Base-by-base conservation (phyloP, 2,888 invertebrate species). In the Tipula unca region DNA sequence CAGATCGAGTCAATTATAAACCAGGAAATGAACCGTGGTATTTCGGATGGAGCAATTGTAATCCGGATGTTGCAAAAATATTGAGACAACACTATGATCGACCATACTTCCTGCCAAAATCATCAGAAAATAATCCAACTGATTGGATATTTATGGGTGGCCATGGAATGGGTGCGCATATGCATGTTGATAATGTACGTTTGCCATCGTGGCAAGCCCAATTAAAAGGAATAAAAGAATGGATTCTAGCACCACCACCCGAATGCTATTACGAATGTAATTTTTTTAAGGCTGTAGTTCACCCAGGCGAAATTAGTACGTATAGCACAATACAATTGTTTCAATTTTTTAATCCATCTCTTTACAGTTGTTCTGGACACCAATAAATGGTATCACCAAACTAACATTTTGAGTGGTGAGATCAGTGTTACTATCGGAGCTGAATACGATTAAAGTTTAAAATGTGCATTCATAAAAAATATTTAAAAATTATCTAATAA, bases 121-220 rank as follows among this genome's bases (percentile, higher is more conserved):
- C 94, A 0, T 96, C 98, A 0, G 98, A 98, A 90, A 96, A 96
- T 88, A 96, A 97, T 88, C 96, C 95, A 87, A 94, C 96, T 0
- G 98, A 98, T 90, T 99, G 98, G 98, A 95, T 99, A 88, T 99
- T 99, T 90, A 98, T 99, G 95, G 99, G 99, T 0, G 97, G 96
- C 36, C 95, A 97, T 0, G 98, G 98, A 0, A 94, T 96, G 89
- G 99, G 99, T 0, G 98, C 98, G 0, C 96, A 98, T 88, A 95
- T 99, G 95, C 99, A 99, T 90, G 98, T 98, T 87, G 99, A 99
- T 91, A 96, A 98, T 87, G 99, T 99, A 85, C 93, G 94, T 85
- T 94, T 96, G 90, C 96, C 98, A 86, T 99, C 98, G 1, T 99
- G 99, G 99, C 99, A 99, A 91, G 98, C 98, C 0, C 99, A 99